phyloP scores from a whole-genome alignment of 2,888 invertebrate species.

The Gandaritis pyraliata region DNA sequence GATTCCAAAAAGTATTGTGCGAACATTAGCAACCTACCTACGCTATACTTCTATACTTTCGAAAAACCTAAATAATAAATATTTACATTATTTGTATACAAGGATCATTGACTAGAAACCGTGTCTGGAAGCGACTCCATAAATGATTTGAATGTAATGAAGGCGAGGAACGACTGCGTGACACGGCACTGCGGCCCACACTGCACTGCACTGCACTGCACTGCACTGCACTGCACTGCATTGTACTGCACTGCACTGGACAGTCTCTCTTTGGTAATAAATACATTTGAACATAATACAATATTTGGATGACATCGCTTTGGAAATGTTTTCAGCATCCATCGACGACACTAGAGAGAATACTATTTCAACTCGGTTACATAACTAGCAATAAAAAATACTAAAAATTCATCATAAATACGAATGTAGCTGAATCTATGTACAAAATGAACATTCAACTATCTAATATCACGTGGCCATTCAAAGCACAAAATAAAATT shows the following conservation, averaged over 20 bases:
- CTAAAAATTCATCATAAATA: constrained; percentile 46
- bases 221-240: constrained; percentile 22
- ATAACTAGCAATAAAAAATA: constrained; percentile 41
- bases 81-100: constrained; percentile 76
- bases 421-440: constrained; percentile 51
- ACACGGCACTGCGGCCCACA: constrained; percentile 5
- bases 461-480: constrained; percentile 77
- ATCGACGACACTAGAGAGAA: constrained; percentile 34
- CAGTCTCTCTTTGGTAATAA: constrained; percentile 77
- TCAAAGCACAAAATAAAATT: constrained; percentile 77
- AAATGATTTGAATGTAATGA: constrained; percentile 32
- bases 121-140: constrained; percentile 63
- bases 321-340: constrained; percentile 33
- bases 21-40: constrained; percentile 69
- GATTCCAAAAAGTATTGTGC: constrained; percentile 70
- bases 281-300: constrained; percentile 69
- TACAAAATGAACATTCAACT: constrained; percentile 63
- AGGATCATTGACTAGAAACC: constrained; percentile 80
- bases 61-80: constrained; percentile 67
- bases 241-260: constrained; percentile 59
- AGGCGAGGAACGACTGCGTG: background rate
- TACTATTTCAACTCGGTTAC: constrained; percentile 27
- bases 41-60: constrained; percentile 63
- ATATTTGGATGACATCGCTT: constrained; percentile 49
- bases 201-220: constrained; percentile 59